These are phyloP conservation scores for silkworm (Bombyx mori) DNA, from an alignment of 1,140 invertebrate genomes.

Conservation along the genomic window ASM3026992v2 NC_085127.1:2263501-2264000, in stretches of 20 bases:
- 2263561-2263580: constrained; percentile 23
- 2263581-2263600: constrained; percentile 27
- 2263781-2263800: too few relatives aligned
- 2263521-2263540: too few relatives aligned
- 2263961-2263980: constrained; percentile 20
- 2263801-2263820: background rate
- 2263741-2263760: too few relatives aligned
- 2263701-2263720: too few relatives aligned
- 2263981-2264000: constrained; percentile 65
- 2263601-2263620: too few relatives aligned
- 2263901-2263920: constrained; percentile 1
- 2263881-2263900: background rate
- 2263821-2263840: background rate
- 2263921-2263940: constrained; percentile 7
- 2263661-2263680: too few relatives aligned
- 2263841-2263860: constrained; percentile 1
- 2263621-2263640: too few relatives aligned
- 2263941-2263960: constrained; percentile 7
- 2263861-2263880: constrained; percentile 6
- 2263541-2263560: constrained; percentile 5
- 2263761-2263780: too few relatives aligned
- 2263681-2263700: too few relatives aligned
- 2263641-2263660: too few relatives aligned
- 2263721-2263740: too few relatives aligned
- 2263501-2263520: too few relatives aligned